These are phyloP conservation scores for Grammatotria lemairii DNA, from an alignment of 2,113 vertebrate species.

Conservation along the genomic window DNA sequence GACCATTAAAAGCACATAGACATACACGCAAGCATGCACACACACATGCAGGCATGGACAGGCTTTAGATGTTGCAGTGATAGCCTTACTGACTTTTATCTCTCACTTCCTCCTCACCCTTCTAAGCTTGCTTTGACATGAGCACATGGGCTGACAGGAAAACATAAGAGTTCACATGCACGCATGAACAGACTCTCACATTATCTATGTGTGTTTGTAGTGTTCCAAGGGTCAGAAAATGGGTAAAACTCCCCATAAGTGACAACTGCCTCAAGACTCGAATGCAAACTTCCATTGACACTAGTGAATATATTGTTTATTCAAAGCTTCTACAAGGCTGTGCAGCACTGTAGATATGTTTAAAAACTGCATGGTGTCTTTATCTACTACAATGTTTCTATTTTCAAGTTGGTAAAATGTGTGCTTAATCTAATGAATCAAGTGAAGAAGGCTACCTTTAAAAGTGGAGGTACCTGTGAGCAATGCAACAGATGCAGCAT, in stretches of 20 bases:
- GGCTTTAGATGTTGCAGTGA: conserved; percentile 30
- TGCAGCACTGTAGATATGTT: not conserved
- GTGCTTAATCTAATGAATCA: not conserved
- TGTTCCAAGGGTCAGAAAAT: not conserved
- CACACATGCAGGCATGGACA: not conserved
- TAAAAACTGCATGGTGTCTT: not conserved
- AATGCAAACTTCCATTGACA: not conserved
- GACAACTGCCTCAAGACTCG: not conserved
- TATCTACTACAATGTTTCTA: not conserved
- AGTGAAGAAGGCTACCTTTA: not conserved
- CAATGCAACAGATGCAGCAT: not conserved
- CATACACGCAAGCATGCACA: not conserved
- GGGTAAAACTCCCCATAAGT: not conserved
- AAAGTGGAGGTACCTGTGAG: not conserved
- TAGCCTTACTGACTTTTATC: conserved; percentile 42
- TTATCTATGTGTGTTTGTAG: not conserved
- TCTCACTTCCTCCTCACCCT: not conserved
- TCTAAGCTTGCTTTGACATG: not conserved
- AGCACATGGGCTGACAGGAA: not conserved
- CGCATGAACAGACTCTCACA: not conserved
- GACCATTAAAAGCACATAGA: conserved; percentile 66
- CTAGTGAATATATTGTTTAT: not conserved
- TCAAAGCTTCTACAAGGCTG: not conserved
- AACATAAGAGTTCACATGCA: not conserved
- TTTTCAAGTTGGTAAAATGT: not conserved